Base-by-base conservation (phyloP, 2,888 invertebrate species). In the Conchocele bisecta region DNA sequence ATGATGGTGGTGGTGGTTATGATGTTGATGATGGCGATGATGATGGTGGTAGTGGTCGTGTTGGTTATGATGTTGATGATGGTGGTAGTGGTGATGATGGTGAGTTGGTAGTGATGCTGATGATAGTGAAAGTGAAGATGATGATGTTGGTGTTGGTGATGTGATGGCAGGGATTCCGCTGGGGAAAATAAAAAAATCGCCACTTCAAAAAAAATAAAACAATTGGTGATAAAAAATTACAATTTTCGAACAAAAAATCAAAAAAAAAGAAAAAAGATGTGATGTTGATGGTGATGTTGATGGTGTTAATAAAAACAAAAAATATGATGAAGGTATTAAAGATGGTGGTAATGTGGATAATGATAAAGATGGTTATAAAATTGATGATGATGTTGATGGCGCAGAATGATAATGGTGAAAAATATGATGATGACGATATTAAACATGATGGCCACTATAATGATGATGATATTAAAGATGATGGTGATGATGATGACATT, bases 51-150 rank as follows among this genome's bases (percentile, higher is more conserved):
- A 22, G 42, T 22, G 24, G 53, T 54, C 41, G 41, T 41, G 56
- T 56, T 41, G 42, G 42, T 63, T 31, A 63, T 63, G 64, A 56
- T 63, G 64, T 56, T 63, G 64, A 56, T 54, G 56, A 42, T 64
- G 56, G 57, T 42, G 57, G 57, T 64, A 56, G 57, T 64, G 64
- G 57, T 58, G 56, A 64, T 58, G 42, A 57, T 64, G 44, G 17
- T 57, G 58, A 53, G 17, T 46, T 59, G 35, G 44, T 41, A 35
- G 39, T 58, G 57, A 64, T 44, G 57, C 33, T 41, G 57, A 44
- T 65, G 57, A 58, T 57, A 42, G 58, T 44, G 56, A 64, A 31
- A 51, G 33, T 58, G 35, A 54, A 20, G 35, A 35, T 54, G 22
- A 54, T 54, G 54, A 54, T 54, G 15, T 15, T 50, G 20, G 9